Evolutionary conservation across 2,797 vertebrate species (phyloP), one percentile per base, ranked within the genome.

Genomic region (Cyprinella venusta): DNA sequence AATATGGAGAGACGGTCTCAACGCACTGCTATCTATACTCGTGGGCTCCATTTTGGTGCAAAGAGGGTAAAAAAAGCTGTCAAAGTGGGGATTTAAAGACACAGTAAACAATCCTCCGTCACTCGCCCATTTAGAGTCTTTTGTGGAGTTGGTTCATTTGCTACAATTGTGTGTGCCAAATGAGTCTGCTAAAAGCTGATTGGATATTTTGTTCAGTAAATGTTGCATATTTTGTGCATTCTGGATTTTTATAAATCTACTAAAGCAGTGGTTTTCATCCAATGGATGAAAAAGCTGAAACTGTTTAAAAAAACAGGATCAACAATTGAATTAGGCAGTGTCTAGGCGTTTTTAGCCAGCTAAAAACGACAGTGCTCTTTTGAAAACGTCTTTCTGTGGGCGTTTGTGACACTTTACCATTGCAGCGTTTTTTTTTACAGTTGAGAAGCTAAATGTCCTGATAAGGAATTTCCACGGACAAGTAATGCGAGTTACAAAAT

Each of bases 51-150:
- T 77, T 80, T 78, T 64, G 59, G 16, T 15, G 16, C 18, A 21
- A 10, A 52, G 30, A 21, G n/a, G n/a, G n/a, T n/a, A 88, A 84
- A 90, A 38, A 86, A 86, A 86, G 88, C 84, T 81, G 75, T 76
- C 80, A 84, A 84, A 36, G 77, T 86, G 70, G 10, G 82, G 86
- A 85, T 90, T 8, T 26, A 38, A 48, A 64, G 40, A 15, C 18
- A 90, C 87, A 71, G 87, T 52, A 84, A 91, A 85, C 87, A 89
- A 87, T 87, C 86, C 84, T 86, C 80, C 33, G 85, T 82, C 88
- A 83, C 89, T 89, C 87, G 68, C 52, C 86, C 79, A 76, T 79
- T 83, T 81, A 76, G 89, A 86, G 87, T 80, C 71, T 36, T 45
- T 80, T 38, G 26, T n/a, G n/a, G n/a, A 85, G 83, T 77, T 83